These are phyloP conservation scores for Unio delphinus DNA, from an alignment of 2,888 invertebrate genomes.

Conservation along the genomic window DNA sequence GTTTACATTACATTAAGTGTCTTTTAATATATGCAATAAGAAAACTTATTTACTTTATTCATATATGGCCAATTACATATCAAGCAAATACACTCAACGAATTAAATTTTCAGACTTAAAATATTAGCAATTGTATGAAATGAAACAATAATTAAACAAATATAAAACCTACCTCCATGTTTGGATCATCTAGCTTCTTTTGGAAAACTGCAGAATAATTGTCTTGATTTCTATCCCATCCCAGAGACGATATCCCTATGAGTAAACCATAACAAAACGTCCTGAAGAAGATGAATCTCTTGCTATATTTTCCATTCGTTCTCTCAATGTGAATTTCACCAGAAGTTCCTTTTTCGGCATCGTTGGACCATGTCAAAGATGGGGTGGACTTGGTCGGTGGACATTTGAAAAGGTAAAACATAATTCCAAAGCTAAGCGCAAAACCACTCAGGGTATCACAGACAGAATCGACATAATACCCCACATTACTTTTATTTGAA, in stretches of 20 bases:
- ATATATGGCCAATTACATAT: too few species aligned
- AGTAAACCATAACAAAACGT: conserved; percentile 52
- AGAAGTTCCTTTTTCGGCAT: conserved; percentile 13
- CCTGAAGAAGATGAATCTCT: conserved; percentile 53
- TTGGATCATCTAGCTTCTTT: conserved; percentile 34
- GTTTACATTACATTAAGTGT: too few species aligned
- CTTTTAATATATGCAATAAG: too few species aligned
- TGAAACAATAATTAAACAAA: conserved; percentile 1
- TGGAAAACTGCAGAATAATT: conserved; percentile 48
- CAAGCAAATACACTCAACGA: too few species aligned
- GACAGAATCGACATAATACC: conserved; percentile 87
- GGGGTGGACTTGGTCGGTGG: conserved; percentile 26
- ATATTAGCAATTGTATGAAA: not conserved
- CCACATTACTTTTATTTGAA: conserved; percentile 79
- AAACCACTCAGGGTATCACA: conserved; percentile 82
- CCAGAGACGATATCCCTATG: conserved; percentile 48
- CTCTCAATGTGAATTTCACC: conserved; percentile 13
- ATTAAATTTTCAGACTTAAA: too few species aligned
- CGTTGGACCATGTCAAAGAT: conserved; percentile 29
- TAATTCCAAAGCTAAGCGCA: conserved; percentile 72
- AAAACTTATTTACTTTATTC: too few species aligned
- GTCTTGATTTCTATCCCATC: conserved; percentile 55
- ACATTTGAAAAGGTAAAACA: conserved; percentile 46
- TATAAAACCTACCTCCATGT: conserved; percentile 38
- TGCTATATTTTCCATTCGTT: conserved; percentile 36